phyloP scores from a whole-genome alignment of 1,140 invertebrate genomes.

The Holcopasites calliopsidis region DNA sequence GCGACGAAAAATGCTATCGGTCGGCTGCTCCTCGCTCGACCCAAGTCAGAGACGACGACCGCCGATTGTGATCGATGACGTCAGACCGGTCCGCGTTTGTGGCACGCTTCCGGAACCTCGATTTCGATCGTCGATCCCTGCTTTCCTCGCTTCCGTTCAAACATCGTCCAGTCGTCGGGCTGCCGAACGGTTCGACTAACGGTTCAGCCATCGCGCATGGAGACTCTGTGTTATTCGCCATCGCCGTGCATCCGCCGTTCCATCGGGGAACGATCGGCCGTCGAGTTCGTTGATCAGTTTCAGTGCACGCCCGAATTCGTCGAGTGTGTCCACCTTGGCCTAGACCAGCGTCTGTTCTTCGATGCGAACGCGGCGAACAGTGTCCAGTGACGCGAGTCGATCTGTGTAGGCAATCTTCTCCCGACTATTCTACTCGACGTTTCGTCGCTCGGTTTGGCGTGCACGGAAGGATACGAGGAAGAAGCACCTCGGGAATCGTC shows the following conservation, averaged over 20 bases:
- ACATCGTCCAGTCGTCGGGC: neutral
- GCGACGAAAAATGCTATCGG: neutral
- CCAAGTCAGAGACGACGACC: slow-evolving; percentile 18
- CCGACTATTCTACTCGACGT: no score
- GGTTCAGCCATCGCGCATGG: neutral
- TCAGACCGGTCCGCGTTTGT: slow-evolving; percentile 15
- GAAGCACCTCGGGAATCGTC: neutral
- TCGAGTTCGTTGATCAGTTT: neutral
- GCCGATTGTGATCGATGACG: slow-evolving; percentile 38
- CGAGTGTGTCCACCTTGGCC: no score
- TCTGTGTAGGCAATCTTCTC: neutral
- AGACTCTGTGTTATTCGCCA: no score
- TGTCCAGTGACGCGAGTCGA: neutral
- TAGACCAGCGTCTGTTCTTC: neutral
- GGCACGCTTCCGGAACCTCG: slow-evolving; percentile 22
- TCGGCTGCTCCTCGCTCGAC: neutral
- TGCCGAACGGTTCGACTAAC: neutral
- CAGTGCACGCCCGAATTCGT: no score
- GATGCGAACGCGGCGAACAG: neutral
- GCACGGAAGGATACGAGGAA: neutral
- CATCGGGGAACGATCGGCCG: no score
- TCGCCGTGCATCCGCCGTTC: neutral
- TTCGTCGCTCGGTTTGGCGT: neutral
- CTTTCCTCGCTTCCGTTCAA: neutral
- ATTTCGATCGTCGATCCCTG: slow-evolving; percentile 6